These are phyloP conservation scores for Tokudaia tokunoshimensis DNA, from an alignment of 2,797 vertebrate genomes.

Conservation along the genomic window DNA sequence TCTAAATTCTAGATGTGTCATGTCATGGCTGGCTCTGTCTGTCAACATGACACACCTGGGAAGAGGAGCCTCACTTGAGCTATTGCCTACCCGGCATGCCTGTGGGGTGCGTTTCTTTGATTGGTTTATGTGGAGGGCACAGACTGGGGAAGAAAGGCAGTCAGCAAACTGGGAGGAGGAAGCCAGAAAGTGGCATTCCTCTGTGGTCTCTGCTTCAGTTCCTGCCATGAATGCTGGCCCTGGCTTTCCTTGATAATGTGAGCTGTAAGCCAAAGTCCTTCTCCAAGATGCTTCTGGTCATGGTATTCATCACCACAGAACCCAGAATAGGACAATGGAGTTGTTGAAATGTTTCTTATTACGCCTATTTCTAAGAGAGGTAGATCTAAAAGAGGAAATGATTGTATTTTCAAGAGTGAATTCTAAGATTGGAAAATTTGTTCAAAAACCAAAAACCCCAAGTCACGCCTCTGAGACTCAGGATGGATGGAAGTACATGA, in stretches of 20 bases:
- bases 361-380: slow-evolving; percentile 6
- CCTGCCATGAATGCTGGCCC: neutral
- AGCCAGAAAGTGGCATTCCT: too few species aligned
- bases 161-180: neutral
- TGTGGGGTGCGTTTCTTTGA: neutral
- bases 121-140: neutral
- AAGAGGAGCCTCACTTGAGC: neutral
- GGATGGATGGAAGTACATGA: neutral
- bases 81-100: neutral
- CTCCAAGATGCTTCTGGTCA: neutral
- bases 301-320: too few species aligned
- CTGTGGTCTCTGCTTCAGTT: neutral
- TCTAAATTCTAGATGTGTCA: neutral
- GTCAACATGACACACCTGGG: neutral
- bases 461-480: neutral
- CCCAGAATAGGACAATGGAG: neutral
- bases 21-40: neutral
- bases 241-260: neutral
- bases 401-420: slow-evolving; percentile 30
- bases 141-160: neutral
- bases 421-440: neutral
- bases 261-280: neutral
- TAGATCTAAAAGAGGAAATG: slow-evolving; percentile 5
- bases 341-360: neutral
- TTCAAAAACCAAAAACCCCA: neutral